Evolutionary conservation across 2,113 vertebrate species (phyloP).

Genomic region (Chrysochloris asiatica): DNA sequence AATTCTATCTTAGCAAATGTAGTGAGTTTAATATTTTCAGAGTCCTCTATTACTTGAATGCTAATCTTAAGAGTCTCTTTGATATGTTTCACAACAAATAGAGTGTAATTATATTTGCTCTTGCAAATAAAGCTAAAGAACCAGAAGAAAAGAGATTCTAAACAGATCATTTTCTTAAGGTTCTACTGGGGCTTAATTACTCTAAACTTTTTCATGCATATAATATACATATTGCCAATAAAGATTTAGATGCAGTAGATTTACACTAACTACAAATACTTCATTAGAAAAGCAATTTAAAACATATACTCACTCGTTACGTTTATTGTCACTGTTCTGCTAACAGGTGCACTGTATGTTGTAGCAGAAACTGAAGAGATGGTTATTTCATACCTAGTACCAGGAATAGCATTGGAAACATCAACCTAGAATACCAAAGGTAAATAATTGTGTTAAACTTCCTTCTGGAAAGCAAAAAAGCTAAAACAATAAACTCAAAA

Average conservation of each 20-base stretch:
- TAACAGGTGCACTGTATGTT: conserved; percentile 89
- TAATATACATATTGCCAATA: background rate
- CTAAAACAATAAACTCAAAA: conserved; percentile 6
- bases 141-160: background rate
- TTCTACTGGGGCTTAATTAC: conserved; percentile 47
- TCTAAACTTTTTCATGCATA: background rate
- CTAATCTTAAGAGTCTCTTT: conserved; percentile 21
- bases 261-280: background rate
- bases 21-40: conserved; percentile 18
- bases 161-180: conserved; percentile 41
- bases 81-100: background rate
- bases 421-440: conserved; percentile 86
- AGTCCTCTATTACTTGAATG: conserved; percentile 19
- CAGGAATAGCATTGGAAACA: conserved; percentile 86
- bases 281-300: background rate
- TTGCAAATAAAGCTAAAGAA: conserved; percentile 38
- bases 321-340: conserved; percentile 90
- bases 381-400: conserved; percentile 87
- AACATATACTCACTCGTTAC: conserved; percentile 89
- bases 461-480: conserved; percentile 41
- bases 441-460: conserved; percentile 31
- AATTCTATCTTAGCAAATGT: background rate
- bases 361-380: conserved; percentile 90
- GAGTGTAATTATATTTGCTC: conserved; percentile 2
- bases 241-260: background rate